These are phyloP conservation scores for Acanthis flammea DNA, from an alignment of 2,797 vertebrate species.

Conservation along the genomic window DNA sequence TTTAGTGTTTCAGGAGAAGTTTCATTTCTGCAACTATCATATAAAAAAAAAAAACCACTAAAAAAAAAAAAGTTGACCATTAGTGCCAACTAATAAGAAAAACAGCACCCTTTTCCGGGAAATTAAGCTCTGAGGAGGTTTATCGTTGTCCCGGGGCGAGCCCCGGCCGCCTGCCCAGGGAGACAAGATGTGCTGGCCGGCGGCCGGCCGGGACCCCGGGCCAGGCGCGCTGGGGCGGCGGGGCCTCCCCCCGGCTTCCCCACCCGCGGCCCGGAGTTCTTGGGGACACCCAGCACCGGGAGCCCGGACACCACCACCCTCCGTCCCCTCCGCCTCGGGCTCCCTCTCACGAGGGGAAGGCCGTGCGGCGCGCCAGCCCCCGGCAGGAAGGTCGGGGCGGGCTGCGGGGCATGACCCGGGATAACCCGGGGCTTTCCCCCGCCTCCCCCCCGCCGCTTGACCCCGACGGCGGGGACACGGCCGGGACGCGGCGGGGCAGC, in stretches of 20 bases:
- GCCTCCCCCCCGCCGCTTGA: neutral
- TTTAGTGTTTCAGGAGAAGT: neutral
- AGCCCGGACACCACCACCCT: neutral
- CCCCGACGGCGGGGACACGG: neutral
- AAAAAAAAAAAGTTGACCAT: neutral
- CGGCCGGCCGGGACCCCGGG: neutral
- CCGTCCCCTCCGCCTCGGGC: neutral
- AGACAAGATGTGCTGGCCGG: neutral
- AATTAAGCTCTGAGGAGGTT: neutral
- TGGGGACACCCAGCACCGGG: neutral
- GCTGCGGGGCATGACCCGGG: neutral
- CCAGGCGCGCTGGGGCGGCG: neutral
- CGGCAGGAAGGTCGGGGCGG: neutral
- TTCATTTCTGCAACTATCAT: constrained; percentile 1
- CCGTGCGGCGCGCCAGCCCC: neutral
- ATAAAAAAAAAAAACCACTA: neutral
- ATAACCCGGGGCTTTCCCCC: constrained; percentile 16
- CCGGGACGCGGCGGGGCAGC: neutral
- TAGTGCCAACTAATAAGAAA: neutral
- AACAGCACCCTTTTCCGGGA: constrained; percentile 35
- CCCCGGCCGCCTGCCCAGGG: neutral
- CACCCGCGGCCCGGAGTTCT: neutral
- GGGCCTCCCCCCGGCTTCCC: neutral
- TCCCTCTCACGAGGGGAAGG: neutral
- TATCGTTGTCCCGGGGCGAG: neutral